Base-by-base conservation (phyloP, 2,113 vertebrate genomes). In the Prinia subflava region DNA sequence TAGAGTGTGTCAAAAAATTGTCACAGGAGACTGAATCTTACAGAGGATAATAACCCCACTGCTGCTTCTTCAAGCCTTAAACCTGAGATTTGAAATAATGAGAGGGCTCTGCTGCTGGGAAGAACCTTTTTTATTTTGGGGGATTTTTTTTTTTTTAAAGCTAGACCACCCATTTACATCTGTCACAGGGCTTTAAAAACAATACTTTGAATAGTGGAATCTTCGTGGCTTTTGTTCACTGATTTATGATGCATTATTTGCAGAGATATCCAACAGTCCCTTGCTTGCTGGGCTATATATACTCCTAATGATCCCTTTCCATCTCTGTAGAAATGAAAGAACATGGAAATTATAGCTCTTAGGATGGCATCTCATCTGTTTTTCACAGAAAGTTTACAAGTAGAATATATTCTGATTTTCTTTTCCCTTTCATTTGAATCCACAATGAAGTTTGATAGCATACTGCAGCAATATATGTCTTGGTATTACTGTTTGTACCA, bases 1-100 rank as follows among this genome's bases (percentile, higher is more conserved):
- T 44, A 33, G 90, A 97, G 93, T 97, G 97, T 97, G 97, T 98
- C 97, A 98, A 96, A 97, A 96, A 97, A 84, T 87, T 96, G 96
- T 98, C 96, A 97, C 83, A 90, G 71, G 83, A 97, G 79, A 97
- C 79, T 91, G 79, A 55, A 15, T 97, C 91, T 96, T 92, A 90
- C 68, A 87, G 92, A 96, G 83, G 80, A 97, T 97, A 97, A 97
- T 97, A 98, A 97, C 75, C 87, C 88, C 65, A 55, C 70, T 95
- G 83, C 95, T 94, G 82, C 83, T 94, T 76, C 84, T 92, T 70
- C 87, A 77, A 94, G 82, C 56, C 94, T 97, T 53, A 96, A 82
- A 74, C 91, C 84, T 69, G 92, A 94, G 78, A 88, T 92, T 65
- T 83, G 82, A 95, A 97, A 86, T 96, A 94, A 97, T 91, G 76